Evolutionary conservation across 2,888 invertebrate species (phyloP).

Genomic region (Alviniconcha strummeri): DNA sequence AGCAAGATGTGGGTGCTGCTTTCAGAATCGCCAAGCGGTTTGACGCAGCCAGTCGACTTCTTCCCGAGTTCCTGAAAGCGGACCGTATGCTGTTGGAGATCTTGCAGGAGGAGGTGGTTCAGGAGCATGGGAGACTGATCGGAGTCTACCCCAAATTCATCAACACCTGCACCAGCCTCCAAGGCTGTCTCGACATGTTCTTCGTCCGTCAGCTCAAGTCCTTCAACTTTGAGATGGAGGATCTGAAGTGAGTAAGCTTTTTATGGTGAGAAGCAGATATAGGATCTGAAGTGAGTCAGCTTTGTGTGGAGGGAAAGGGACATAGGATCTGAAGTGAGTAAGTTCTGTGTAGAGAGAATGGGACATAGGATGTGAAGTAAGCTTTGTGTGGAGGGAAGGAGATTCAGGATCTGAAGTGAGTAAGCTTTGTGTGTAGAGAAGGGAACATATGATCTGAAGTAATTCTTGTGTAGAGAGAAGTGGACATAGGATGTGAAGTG

Average conservation of each 20-base stretch:
- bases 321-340: too few relatives aligned
- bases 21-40: conserved; percentile 40
- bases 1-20: neutral
- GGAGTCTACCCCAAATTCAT: conserved; percentile 53
- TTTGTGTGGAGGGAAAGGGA: too few relatives aligned
- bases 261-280: too few relatives aligned
- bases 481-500: too few relatives aligned
- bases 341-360: too few relatives aligned
- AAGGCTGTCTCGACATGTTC: conserved; percentile 60
- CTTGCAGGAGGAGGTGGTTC: conserved; percentile 49
- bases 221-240: conserved; percentile 56
- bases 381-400: too few relatives aligned
- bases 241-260: conserved; percentile 43
- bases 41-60: conserved; percentile 43
- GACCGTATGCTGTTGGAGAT: conserved; percentile 56
- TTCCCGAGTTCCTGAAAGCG: conserved; percentile 62
- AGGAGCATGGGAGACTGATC: conserved; percentile 48
- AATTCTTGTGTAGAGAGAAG: too few relatives aligned
- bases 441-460: too few relatives aligned
- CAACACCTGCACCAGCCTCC: conserved; percentile 38
- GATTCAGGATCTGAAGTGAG: too few relatives aligned
- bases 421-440: too few relatives aligned
- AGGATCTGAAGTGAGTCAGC: too few relatives aligned
- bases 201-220: conserved; percentile 58
- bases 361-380: too few relatives aligned